Evolutionary conservation across 2,888 invertebrate species (phyloP).

Genomic region (Meganola albula): DNA sequence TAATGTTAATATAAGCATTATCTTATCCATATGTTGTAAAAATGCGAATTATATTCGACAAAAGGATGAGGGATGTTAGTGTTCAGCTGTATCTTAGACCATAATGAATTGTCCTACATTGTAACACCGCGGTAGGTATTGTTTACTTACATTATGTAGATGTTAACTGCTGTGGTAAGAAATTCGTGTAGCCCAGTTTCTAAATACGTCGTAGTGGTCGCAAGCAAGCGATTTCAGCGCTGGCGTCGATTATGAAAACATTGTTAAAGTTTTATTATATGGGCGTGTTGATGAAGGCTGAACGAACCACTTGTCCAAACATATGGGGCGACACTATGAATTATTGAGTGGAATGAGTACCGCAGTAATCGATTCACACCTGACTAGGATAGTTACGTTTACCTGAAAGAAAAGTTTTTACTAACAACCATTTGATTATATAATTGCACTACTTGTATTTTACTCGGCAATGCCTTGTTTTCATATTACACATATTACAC

Average conservation of each 20-base stretch:
- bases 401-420: too few relatives aligned
- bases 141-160: slow-evolving; percentile 34
- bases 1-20: too few relatives aligned
- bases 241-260: slow-evolving; percentile 71
- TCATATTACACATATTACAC: too few relatives aligned
- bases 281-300: slow-evolving; percentile 71
- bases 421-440: too few relatives aligned
- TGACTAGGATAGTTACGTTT: slow-evolving; percentile 40
- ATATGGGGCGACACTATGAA: slow-evolving; percentile 58
- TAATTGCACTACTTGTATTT: too few relatives aligned
- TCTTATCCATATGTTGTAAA: too few relatives aligned
- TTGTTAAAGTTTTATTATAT: slow-evolving; percentile 74
- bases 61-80: too few relatives aligned
- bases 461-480: too few relatives aligned
- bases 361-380: slow-evolving; percentile 73
- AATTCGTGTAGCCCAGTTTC: slow-evolving; percentile 58
- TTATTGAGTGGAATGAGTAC: slow-evolving; percentile 62
- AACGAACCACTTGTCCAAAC: slow-evolving; percentile 71
- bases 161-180: slow-evolving; percentile 38
- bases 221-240: slow-evolving; percentile 44
- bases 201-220: slow-evolving; percentile 49
- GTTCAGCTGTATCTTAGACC: too few relatives aligned
- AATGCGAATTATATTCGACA: too few relatives aligned
- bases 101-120: slow-evolving; percentile 23
- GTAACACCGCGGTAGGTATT: slow-evolving; percentile 24